Percentiles rank a stretch among this genome's conserved stretches.
Conservation (phyloP, 2,113 vertebrate genomes). For the Excalfactoria chinensis region DNA sequence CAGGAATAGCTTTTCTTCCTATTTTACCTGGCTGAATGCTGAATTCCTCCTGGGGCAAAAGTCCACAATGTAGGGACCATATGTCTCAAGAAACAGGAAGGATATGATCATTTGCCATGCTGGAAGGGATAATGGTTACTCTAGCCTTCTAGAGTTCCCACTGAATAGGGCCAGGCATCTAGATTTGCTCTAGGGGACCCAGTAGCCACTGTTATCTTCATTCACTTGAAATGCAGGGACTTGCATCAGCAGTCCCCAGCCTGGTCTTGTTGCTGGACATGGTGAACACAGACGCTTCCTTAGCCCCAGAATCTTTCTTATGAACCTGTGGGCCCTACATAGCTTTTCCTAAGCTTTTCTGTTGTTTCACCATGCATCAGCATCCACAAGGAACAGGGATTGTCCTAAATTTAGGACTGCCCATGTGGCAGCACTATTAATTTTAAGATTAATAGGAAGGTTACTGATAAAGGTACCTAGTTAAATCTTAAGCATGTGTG, state of each 20-base stretch:
- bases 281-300: not conserved
- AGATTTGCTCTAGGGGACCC: not conserved
- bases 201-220: not conserved
- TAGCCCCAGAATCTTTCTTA: not conserved
- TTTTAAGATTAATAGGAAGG: constrained; percentile 1
- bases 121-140: not conserved
- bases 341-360: not conserved
- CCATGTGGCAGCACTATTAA: not conserved
- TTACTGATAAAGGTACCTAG: not conserved
- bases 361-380: not conserved
- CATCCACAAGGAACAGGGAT: not conserved
- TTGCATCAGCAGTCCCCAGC: not conserved
- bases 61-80: not conserved
- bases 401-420: not conserved
- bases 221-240: not conserved
- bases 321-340: not conserved
- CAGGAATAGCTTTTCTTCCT: not conserved
- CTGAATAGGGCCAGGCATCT: accelerated
- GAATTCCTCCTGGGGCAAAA: not conserved
- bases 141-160: not conserved
- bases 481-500: not conserved
- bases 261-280: accelerated
- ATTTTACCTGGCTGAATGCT: not conserved
- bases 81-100: not conserved
- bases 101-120: not conserved